These are phyloP conservation scores for Gymnocypris eckloni DNA, from an alignment of 2,797 vertebrate species.

Conservation along the genomic window DNA sequence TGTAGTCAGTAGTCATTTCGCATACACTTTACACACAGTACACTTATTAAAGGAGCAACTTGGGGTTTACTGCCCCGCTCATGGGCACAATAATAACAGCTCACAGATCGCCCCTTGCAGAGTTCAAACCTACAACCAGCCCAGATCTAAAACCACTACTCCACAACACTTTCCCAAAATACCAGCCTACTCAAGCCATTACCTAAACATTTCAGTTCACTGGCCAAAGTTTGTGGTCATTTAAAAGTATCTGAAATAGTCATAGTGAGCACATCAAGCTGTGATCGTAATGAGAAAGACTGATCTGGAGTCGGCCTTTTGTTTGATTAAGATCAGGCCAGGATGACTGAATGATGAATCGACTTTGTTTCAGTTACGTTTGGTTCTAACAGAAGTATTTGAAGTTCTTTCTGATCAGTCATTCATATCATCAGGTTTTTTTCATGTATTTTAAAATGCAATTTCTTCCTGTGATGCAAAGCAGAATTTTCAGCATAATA, in stretches of 20 bases:
- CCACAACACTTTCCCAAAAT: constrained; percentile 1
- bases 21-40: constrained; percentile 1
- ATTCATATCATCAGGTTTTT: not conserved
- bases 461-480: not conserved
- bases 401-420: not conserved
- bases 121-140: constrained; percentile 7
- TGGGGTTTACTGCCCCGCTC: constrained; percentile 2
- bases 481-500: not conserved
- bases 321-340: not conserved
- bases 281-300: not conserved
- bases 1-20: constrained; percentile 11
- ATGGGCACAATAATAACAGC: not conserved
- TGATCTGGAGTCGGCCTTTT: not conserved
- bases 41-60: constrained; percentile 4
- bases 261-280: not conserved
- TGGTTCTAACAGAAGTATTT: not conserved
- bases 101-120: not conserved
- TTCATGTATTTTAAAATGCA: not conserved
- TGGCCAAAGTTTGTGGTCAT: not conserved
- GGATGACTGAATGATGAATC: constrained; percentile 1
- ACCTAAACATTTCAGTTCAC: constrained; percentile 4
- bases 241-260: not conserved
- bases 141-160: not conserved
- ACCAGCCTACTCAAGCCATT: not conserved
- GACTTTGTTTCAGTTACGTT: not conserved